Evolutionary conservation across 2,797 vertebrate genomes (phyloP), one percentile per base, ranked within the genome.

Genomic region (Molothrus aeneus): DNA sequence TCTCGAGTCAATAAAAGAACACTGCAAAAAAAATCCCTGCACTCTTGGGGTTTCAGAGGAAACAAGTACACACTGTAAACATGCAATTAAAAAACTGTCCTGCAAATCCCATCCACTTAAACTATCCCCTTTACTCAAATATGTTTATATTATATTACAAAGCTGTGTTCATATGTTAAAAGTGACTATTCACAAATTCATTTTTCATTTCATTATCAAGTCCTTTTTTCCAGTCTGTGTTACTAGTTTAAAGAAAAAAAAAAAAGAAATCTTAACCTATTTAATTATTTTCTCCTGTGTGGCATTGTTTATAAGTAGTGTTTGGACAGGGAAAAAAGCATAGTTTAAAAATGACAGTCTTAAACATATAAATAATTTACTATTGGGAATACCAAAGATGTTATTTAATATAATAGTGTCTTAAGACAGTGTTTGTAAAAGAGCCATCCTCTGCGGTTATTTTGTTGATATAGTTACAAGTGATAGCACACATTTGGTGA

Each of bases 1-100:
- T 96, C 94, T 96, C 94, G 95, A 94, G 94, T 96, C 96, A 97
- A 86, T 96, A 96, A 95, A 92, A 85, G 74, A 96, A 73, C 15
- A n/a, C 74, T 91, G 92, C 43, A 90, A 91, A 97, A 96, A 75
- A 97, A 93, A 78, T 17, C 78, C 75, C 57, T 36, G 32, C 17
- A 20, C 79, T 63, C 90, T 80, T 90, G 94, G 86, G 85, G 90
- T 84, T 94, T 96, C 81, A 91, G 92, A 88, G 82, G 92, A 96
- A 97, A 94, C 92, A 95, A 97, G 88, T 92, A 94, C 79, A 87
- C 61, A 40, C 78, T 86, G 75, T 88, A 93, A 88, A 93, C 59
- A 94, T 1, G 32, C 88, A 85, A 93, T 92, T 72, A 81, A 86
- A 92, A 93, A 95, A n/a, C 19, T 5, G n/a, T 94, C 38, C 60